phyloP scores from a whole-genome alignment of 2,797 vertebrate species.

The Cygnus olor region DNA sequence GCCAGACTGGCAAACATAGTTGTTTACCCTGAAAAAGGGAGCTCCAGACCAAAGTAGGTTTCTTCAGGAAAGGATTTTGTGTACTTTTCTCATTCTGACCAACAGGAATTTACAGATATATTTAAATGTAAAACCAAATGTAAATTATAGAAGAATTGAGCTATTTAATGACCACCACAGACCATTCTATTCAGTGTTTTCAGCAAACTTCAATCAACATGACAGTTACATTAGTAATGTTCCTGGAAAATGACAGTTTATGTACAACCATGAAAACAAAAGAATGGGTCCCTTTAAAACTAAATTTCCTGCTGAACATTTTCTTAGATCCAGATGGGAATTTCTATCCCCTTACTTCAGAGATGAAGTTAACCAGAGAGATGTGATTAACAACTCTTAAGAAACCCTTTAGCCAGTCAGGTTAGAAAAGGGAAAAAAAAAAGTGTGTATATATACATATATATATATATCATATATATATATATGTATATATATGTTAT shows the following conservation, averaged over 20 bases:
- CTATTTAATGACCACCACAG: background rate
- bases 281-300: background rate
- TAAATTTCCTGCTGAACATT: background rate
- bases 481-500: too few relatives aligned
- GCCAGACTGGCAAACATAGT: background rate
- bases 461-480: too few relatives aligned
- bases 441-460: too few relatives aligned
- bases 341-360: background rate
- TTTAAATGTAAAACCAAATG: background rate
- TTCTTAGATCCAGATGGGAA: background rate
- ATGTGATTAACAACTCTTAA: background rate
- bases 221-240: background rate
- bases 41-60: background rate
- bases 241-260: background rate
- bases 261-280: background rate
- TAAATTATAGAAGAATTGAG: background rate
- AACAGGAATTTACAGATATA: background rate
- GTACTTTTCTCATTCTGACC: background rate
- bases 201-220: background rate
- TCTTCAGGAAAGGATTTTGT: background rate
- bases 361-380: background rate
- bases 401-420: background rate
- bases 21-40: background rate
- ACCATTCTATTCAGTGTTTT: background rate
- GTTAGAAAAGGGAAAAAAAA: background rate